Evolutionary conservation across 2,888 invertebrate species (phyloP).

Genomic region (Neoaliturus tenellus): DNA sequence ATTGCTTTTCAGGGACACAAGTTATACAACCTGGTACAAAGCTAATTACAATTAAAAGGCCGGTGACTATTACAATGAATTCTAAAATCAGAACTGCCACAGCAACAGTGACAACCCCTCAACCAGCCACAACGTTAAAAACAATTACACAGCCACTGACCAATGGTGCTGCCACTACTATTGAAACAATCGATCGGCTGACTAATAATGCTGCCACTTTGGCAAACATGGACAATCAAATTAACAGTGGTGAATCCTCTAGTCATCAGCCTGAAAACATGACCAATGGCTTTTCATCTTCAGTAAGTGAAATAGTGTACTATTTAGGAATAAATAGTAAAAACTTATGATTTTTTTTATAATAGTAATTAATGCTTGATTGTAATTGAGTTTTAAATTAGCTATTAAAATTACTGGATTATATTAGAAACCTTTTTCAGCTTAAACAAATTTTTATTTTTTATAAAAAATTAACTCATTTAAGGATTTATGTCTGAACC

Average conservation of each 20-base stretch:
- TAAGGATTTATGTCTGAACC: too few relatives aligned
- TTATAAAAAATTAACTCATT: too few relatives aligned
- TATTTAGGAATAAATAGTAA: too few relatives aligned
- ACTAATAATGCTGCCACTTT: background rate
- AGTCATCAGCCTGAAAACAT: background rate
- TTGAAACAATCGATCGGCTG: background rate
- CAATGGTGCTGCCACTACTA: background rate
- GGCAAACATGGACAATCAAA: background rate
- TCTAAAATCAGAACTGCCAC: conserved; percentile 41
- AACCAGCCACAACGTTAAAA: background rate
- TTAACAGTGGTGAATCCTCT: background rate
- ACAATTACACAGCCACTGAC: background rate
- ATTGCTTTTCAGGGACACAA: conserved; percentile 5
- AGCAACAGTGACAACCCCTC: background rate
- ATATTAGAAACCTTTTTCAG: too few relatives aligned
- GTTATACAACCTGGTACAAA: background rate
- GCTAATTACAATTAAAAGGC: conserved; percentile 22
- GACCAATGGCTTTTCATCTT: background rate
- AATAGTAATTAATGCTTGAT: too few relatives aligned
- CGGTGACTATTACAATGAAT: conserved; percentile 1
- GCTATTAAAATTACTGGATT: too few relatives aligned
- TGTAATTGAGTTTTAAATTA: too few relatives aligned
- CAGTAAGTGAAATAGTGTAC: conserved; percentile 3
- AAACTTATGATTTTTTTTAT: too few relatives aligned
- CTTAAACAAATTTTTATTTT: too few relatives aligned